phyloP scores from a whole-genome alignment of 2,113 vertebrate genomes.

The Patagioenas fasciata region DNA sequence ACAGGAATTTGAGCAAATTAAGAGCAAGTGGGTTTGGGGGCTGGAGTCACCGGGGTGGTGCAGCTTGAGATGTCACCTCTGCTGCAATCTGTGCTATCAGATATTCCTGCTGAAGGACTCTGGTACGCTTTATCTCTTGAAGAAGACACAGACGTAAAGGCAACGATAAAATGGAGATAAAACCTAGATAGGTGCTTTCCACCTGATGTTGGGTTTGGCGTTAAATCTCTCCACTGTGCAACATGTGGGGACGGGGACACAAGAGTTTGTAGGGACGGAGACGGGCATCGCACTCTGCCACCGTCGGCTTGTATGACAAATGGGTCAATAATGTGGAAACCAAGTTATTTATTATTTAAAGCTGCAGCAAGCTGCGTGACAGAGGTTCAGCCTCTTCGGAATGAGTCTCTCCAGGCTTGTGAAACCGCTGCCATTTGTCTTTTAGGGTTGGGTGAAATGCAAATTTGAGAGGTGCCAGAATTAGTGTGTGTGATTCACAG shows the following conservation, averaged over 20 bases:
- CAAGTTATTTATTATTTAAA: rapidly evolving
- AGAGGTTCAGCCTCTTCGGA: neutral
- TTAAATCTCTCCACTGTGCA: neutral
- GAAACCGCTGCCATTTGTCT: neutral
- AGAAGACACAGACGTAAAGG: neutral
- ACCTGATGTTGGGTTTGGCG: rapidly evolving
- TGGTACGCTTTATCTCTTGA: neutral
- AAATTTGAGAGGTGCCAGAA: neutral
- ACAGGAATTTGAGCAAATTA: neutral
- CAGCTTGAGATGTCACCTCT: rapidly evolving
- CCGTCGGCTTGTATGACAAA: neutral
- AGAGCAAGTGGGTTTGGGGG: neutral
- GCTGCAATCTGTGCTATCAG: rapidly evolving
- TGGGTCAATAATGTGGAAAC: neutral
- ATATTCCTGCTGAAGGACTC: neutral
- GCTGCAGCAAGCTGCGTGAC: neutral
- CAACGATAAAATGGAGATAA: neutral
- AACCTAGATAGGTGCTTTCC: neutral
- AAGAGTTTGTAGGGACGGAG: rapidly evolving
- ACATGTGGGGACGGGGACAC: neutral
- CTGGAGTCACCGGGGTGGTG: neutral
- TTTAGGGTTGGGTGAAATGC: neutral
- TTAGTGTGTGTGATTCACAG: neutral
- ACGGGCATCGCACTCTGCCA: no score
- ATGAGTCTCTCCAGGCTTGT: neutral